Evolutionary conservation across 1,140 invertebrate genomes (phyloP), one percentile per base, ranked within the genome.

Genomic region (Brachionus sp.): DNA sequence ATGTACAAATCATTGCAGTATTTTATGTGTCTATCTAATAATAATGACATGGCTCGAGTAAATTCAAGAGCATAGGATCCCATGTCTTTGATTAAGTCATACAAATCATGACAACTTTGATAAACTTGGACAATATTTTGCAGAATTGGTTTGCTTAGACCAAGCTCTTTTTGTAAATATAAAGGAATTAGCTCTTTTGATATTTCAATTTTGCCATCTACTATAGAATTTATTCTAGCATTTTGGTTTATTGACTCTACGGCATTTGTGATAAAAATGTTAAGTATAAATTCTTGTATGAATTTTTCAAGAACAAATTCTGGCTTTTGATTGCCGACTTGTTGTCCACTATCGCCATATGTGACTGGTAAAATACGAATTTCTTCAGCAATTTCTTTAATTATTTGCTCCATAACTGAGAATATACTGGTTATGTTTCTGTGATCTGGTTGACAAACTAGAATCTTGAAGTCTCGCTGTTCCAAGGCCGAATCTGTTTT

Each of bases 161-260:
- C 57, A 9, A 82, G 62, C 35, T 82, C 57, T 50, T 70, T 66
- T 53, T 82, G 80, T 3, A 46, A 13, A 16, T 50, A 25, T 19
- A 82, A 29, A 42, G 80, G 19, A 29, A 82, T 70, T 9, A 82
- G 35, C 42, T 82, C 33, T 62, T 64, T 80, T 3, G 50, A 62
- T 66, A 80, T 80, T 29, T 80, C 53, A 29, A 62, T 62, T 66
- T 80, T 57, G 9, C 50, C 77, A 42, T 80, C 62, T 12, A 29
- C 16, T 3, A 37, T 66, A 16, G 50, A 66, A 16, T 80, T 50
- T 0, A 66, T 80, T 57, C 77, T 29, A 33, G 77, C 46, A 29
- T 80, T 80, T 29, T 80, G 23, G 29, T 80, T 80, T 2, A 80
- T 80, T 12, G 77, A 80, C 33, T 80, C 77, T 12, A 80, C 77